Evolutionary conservation across 92 coral and sea anemone species (phyloP).

Genomic region (Muricea muricata): DNA sequence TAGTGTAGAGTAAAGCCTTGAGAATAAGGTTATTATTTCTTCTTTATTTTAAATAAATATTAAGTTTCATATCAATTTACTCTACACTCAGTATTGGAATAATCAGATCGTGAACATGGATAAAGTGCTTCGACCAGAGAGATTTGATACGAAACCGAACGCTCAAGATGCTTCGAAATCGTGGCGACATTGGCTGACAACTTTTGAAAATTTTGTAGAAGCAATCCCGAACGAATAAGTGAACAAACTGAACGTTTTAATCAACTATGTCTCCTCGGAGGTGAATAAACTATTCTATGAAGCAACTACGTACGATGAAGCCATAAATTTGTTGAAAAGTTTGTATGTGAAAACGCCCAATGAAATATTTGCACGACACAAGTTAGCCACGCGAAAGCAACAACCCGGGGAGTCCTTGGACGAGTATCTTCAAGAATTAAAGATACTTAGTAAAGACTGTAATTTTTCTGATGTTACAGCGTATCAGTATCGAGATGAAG

Average conservation of each 20-base stretch:
- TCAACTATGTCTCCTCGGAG: background rate
- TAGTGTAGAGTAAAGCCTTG: too few relatives aligned
- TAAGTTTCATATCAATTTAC: too few relatives aligned
- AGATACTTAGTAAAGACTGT: slow-evolving; percentile 24
- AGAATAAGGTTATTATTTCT: too few relatives aligned
- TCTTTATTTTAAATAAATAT: too few relatives aligned
- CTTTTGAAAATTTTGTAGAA: slow-evolving; percentile 40
- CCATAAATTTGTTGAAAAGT: background rate
- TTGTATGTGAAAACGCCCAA: background rate
- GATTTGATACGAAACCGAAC: slow-evolving; percentile 38
- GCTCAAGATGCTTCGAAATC: slow-evolving; percentile 26
- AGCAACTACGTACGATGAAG: background rate
- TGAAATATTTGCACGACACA: slow-evolving; percentile 19
- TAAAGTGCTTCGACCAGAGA: slow-evolving; percentile 36
- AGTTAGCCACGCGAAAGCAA: slow-evolving; percentile 11
- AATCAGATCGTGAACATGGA: too few relatives aligned
- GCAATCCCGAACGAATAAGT: background rate
- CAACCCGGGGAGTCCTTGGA: slow-evolving; percentile 11
- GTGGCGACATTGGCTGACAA: slow-evolving; percentile 38
- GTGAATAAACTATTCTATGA: background rate
- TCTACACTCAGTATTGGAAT: too few relatives aligned
- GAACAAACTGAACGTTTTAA: background rate
- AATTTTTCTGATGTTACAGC: slow-evolving; percentile 13
- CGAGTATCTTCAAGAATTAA: slow-evolving; percentile 43
- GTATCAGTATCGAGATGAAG: slow-evolving; percentile 7